Evolutionary conservation across 2,888 invertebrate species (phyloP), one percentile per base, ranked within the genome.

Genomic region (Tetanocera ferruginea): DNA sequence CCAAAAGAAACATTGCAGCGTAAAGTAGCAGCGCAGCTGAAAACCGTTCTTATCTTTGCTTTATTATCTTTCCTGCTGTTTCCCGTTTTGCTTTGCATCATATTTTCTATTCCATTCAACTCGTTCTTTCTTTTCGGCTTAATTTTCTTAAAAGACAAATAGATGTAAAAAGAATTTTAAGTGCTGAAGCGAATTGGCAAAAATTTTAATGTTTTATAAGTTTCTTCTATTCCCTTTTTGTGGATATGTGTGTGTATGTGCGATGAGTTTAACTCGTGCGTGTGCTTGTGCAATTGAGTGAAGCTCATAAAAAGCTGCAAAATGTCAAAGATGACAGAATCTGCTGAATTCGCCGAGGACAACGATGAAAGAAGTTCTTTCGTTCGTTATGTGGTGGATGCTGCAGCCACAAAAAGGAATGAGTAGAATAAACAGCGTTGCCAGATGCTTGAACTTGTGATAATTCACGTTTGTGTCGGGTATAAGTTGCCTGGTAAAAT

Each of bases 281-380:
- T 34, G 31, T 71, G 34, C 17, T 5, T 14, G 64, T 62, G 34
- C 14, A 19, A 17, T 23, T 23, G 9, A 34, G 43, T 37, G n/a
- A 57, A 74, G 19, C 62, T 28, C 23, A 14, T 67, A 57, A 55
- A 76, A 69, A 67, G 51, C 14, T 19, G 28, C 43, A 51, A 76
- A 76, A 76, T 64, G 76, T 76, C 76, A 76, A 64, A 76, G 70
- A 64, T 62, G 57, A 34, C 76, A 49, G 71, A 23, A 55, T 67
- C 37, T 19, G 66, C 28, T 66, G 34, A 75, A 75, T n/a, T 5
- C 8, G 60, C 19, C 5, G 23, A 75, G 55, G 31, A 11, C 9
- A 23, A 51, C 28, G 19, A 6, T 17, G 11, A 72, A 72, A 55
- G n/a, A 11, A 72, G 28, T 11, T 25, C 23, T 3, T 60, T 11